Base-by-base conservation (phyloP, 2,888 invertebrate genomes). In the Nudaria mundana region DNA sequence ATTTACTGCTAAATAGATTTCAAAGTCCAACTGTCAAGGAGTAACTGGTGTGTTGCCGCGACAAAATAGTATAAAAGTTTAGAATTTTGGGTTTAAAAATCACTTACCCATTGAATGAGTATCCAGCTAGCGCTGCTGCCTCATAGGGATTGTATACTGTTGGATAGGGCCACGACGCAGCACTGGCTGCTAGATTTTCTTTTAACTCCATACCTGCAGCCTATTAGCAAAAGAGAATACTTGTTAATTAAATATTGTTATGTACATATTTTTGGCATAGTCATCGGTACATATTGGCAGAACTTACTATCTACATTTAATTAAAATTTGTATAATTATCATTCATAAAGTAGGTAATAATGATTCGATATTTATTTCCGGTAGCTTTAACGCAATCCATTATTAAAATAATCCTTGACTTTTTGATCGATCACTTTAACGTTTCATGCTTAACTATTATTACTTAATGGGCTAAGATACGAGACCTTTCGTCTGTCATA, bases 141-240 rank as follows among this genome's bases (percentile, higher is more conserved):
- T 98, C 97, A 85, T 97, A 97, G 35, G 97, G 97, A 84, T 97
- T 97, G 85, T 97, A 97, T 54, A 97, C 95, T 28, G 96, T 93
- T 40, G 96, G 95, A 83, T 97, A 97, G 57, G 96, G 96, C 97
- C 97, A 97, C 43, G 94, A 93, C 43, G 95, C 94, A 40, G 93
- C 95, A 54, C 94, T 93, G 22, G 94, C 93, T 34, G 95, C 94
- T 53, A 97, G 87, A 77, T 96, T 96, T 82, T 97, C 97, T 84
- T 97, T 97, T 67, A 97, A 90, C 77, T 97, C 97, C 63, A 97
- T 91, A 35, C 96, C 95, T 32, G 93, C 93, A 66, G 95, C 94
- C 96, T 96, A n/a, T n/a, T n/a, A 91, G 41, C 81, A 81, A 52
- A 36, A 30, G 26, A 11, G 12, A 16, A 16, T 22, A n/a, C 8